These are phyloP conservation scores for Dicentrarchus labrax DNA, from an alignment of 2,113 vertebrate genomes.

Conservation along the genomic window DNA sequence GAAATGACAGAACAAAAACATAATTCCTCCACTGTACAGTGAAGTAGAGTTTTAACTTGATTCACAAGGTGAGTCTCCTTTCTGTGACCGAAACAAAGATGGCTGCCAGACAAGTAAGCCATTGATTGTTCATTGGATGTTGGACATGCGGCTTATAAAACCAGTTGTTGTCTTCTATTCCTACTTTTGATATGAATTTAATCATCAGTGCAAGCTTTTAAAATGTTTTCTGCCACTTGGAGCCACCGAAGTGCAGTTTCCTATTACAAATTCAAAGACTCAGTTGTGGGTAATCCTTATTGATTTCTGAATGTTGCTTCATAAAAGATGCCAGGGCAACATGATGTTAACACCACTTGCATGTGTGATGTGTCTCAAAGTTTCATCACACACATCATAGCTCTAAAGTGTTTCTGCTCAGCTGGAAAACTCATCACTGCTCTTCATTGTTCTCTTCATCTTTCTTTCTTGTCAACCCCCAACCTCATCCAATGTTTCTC, in stretches of 20 bases:
- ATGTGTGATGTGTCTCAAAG: neutral
- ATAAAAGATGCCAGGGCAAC: neutral
- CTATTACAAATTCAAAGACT: neutral
- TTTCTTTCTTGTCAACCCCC: conserved; percentile 18
- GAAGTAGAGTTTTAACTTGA: neutral
- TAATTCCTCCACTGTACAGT: neutral
- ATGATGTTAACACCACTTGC: neutral
- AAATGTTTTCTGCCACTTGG: neutral
- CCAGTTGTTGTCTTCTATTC: neutral
- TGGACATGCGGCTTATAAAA: neutral
- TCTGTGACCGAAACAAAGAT: conserved; percentile 27
- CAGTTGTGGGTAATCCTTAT: neutral
- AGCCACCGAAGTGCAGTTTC: neutral
- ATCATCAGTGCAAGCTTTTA: neutral
- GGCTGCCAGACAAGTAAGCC: neutral
- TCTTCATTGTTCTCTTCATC: conserved; percentile 51
- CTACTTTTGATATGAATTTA: neutral
- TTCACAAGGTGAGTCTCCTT: neutral
- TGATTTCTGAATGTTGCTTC: neutral
- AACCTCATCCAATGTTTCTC: conserved; percentile 19
- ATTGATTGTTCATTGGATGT: neutral
- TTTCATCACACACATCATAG: conserved; percentile 25
- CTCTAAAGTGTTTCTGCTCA: conserved; percentile 36
- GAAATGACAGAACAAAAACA: neutral
- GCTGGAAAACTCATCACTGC: conserved; percentile 55